A percentile compares a stretch with the other conserved stretches of the same genome.
phyloP scores from a whole-genome alignment of 2,888 invertebrate genomes.

The Limnephilus auricula region DNA sequence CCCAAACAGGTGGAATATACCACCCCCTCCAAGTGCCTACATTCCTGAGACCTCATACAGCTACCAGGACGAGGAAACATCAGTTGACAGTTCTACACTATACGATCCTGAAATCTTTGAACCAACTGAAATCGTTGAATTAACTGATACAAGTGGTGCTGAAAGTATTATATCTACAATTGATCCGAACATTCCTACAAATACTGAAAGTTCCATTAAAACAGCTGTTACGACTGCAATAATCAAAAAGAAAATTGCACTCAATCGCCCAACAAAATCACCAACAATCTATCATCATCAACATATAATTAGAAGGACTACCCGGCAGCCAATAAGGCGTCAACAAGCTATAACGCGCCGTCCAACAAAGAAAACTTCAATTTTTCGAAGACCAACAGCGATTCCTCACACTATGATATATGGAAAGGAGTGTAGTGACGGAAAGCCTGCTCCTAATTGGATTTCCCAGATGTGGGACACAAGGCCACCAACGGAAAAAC shows the following conservation, averaged over 20 bases:
- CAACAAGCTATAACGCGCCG: not conserved
- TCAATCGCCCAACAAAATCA: not conserved
- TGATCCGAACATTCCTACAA: not conserved
- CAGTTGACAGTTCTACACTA: not conserved
- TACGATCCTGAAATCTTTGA: not conserved
- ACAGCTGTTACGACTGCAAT: not conserved
- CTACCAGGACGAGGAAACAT: not conserved
- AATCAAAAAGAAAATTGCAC: not conserved
- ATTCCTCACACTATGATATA: slow-evolving; percentile 26
- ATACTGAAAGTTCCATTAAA: not conserved
- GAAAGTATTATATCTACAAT: not conserved
- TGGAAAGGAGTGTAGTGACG: not conserved
- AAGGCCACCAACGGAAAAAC: not conserved
- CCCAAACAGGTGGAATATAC: not conserved
- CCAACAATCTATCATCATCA: not conserved
- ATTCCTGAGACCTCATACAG: not conserved
- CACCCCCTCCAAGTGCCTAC: slow-evolving; percentile 6
- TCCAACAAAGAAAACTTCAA: not conserved
- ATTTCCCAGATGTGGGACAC: slow-evolving; percentile 40
- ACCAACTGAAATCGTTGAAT: not conserved
- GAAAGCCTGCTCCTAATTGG: slow-evolving; percentile 47
- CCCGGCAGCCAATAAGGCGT: not conserved
- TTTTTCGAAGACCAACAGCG: slow-evolving; percentile 1
- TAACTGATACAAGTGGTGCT: not conserved
- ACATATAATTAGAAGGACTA: not conserved